Base-by-base conservation (phyloP, 1,140 invertebrate species). In the Apis dorsata region DNA sequence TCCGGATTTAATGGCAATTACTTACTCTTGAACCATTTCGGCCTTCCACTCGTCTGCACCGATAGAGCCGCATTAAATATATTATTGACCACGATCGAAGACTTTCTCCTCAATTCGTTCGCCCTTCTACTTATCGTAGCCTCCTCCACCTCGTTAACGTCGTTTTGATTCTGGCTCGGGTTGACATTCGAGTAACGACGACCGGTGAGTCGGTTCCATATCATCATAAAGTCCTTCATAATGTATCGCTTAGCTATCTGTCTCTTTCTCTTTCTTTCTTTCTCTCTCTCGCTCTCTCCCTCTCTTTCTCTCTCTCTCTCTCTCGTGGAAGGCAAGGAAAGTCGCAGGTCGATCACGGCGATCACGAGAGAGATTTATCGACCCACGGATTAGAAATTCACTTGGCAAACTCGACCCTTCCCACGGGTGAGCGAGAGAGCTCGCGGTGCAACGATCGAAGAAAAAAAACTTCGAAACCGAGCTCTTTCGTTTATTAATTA, bases 221-320 rank as follows among this genome's bases (percentile, higher is more conserved):
- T 94, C 86, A 94, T 92, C 57, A 93, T 92, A 13, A 95, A 85
- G 74, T 95, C 95, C 90, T 95, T 95, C 95, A 95, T 95, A 1
- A 15, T 84, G 11, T 1, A 44, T 60, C 51, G 77, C 34, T 71
- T 9, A 11, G 5, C 13, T 44, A 44, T 5, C 34, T 44, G 1
- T 34, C 34, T 34, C 34, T 44, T 7, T 44, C 34, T 44, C 34
- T 44, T 7, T 44, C 5, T 44, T 7, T 44, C 34, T 44, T 0
- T 7, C 34, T 7, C 5, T 44, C 34, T 44, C 5, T 44, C 4
- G 0, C 34, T 44, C 34, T 44, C 34, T 7, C 5, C 7, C 2
- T 3, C 34, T 34, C 1, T 34, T 1, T 3, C 34, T 34, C 34
- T 34, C 34, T 44, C 34, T 44, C 2, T 44, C 34, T 44, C 34